Percentiles rank a stretch among this genome's conserved stretches.
phyloP scores from a whole-genome alignment of 2,888 invertebrate species.

The Acrobasis suavella region DNA sequence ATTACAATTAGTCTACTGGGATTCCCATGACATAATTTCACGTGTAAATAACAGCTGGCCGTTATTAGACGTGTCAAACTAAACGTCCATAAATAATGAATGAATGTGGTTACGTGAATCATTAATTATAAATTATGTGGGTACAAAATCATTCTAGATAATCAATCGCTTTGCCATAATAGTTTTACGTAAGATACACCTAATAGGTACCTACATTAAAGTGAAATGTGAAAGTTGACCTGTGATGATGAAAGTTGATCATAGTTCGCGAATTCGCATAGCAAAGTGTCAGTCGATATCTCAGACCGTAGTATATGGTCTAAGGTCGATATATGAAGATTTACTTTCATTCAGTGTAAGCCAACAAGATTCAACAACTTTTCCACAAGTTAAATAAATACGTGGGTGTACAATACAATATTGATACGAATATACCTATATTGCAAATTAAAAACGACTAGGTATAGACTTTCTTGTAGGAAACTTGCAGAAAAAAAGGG shows the following conservation, averaged over 20 bases:
- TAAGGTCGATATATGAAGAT: not conserved
- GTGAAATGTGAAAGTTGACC: slow-evolving; percentile 37
- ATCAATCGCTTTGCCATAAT: too few species aligned
- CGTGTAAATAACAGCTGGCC: not conserved
- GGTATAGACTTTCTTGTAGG: too few species aligned
- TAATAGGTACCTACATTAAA: slow-evolving; percentile 3
- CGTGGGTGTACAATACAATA: too few species aligned
- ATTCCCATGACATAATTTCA: slow-evolving; percentile 11
- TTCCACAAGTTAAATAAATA: too few species aligned
- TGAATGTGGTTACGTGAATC: not conserved
- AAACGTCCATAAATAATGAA: slow-evolving; percentile 4
- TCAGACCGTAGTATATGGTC: too few species aligned
- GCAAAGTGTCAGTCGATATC: slow-evolving; percentile 3
- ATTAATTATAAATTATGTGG: too few species aligned
- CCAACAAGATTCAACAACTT: too few species aligned
- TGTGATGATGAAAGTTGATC: slow-evolving; percentile 38
- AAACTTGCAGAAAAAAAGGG: too few species aligned
- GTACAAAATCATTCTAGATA: too few species aligned
- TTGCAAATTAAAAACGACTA: too few species aligned
- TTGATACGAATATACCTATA: too few species aligned
- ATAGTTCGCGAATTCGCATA: slow-evolving; percentile 38
- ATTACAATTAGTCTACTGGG: not conserved
- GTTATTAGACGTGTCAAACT: slow-evolving; percentile 1
- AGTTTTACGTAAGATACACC: not conserved
- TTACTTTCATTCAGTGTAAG: slow-evolving; percentile 9